Base-by-base conservation (phyloP, 2,797 vertebrate genomes). In the Nothura maculosa region DNA sequence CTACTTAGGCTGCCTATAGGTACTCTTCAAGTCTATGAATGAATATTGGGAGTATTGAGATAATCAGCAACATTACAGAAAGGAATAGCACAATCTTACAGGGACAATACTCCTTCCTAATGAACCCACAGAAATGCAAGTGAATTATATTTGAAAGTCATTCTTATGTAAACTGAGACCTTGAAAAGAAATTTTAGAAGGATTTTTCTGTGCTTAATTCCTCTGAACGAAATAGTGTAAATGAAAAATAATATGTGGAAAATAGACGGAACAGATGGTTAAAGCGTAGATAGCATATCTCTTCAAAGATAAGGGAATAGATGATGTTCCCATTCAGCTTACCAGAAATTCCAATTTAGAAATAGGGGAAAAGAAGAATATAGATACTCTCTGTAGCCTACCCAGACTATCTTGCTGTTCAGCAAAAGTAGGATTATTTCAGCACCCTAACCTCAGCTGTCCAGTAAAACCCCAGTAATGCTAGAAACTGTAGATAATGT, bases 231-330 rank as follows among this genome's bases (percentile, higher is more conserved):
- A 83, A 42, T 43, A 81, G 21, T 81, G 38, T 90, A 92, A 95
- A 78, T 0, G 5, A 75, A 72, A 48, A 48, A 48, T 24, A 22
- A 4, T 15, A 32, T 15, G 27, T 63, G 28, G 69, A 89, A 90
- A 85, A 75, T 85, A 87, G 87, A 85, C 78, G 22, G 50, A 87
- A 63, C 48, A 81, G 62, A 61, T 47, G 14, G 62, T 78, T 89
- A 68, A 87, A 82, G 66, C 87, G 30, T 27, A 93, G 93, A 94
- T 85, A 94, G 22, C 54, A 3, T 94, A 82, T 91, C 76, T 93
- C 68, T 60, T 24, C 25, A 72, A 60, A 92, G 73, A 90, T 95
- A 94, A 89, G 32, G 18, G 20, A 10, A n/a, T 32, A 93, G 75
- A 90, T 72, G 76, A 54, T 16, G 38, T 89, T 89, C 90, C 61